Base-by-base conservation (phyloP, 2,888 invertebrate genomes). In the Ennomos fuscantarius region DNA sequence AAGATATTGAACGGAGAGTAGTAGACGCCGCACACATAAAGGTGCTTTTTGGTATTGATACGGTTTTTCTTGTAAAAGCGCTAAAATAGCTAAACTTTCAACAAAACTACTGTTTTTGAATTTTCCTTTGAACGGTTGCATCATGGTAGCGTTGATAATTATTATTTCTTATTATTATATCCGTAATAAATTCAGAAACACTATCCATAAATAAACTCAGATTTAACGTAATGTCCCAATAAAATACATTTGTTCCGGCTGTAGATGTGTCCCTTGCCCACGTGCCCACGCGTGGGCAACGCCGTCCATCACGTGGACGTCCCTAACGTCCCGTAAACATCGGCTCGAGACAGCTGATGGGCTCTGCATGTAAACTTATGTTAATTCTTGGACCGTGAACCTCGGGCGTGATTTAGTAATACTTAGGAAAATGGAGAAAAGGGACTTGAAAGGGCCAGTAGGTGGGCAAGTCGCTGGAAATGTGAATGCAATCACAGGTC, bases 281-380 rank as follows among this genome's bases (percentile, higher is more conserved):
- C 44, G 36, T 31, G 42, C 12, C 41, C 46, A 55, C 45, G 49
- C 55, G 56, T 56, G 56, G 56, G 56, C 36, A n/a, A 8, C 37
- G 33, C 8, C 35, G 42, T 42, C 34, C 35, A 35, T 42, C 42
- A 50, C 35, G 15, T n/a, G 35, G 34, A n/a, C 46, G 50, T 34
- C 46, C 54, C 46, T 10, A 59, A 46, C 41, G 46, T 53, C 9
- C 48, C 48, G 48, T 62, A 58, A 62, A 55, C 37, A 42, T 48
- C 33, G 35, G 33, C 9, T 24, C 9, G 54, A 48, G 56, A 61
- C 54, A 54, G 51, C 44, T 54, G 53, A 46, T 44, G 53, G 57
- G 12, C 13, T 39, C 45, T 50, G 35, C 52, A 49, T 54, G 45
- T 45, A 35, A 50, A 50, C 0, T 50, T n/a, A 59, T 62, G 58